These are phyloP conservation scores for Pterostichus niger DNA, from an alignment of 2,888 invertebrate species.

Conservation along the genomic window DNA sequence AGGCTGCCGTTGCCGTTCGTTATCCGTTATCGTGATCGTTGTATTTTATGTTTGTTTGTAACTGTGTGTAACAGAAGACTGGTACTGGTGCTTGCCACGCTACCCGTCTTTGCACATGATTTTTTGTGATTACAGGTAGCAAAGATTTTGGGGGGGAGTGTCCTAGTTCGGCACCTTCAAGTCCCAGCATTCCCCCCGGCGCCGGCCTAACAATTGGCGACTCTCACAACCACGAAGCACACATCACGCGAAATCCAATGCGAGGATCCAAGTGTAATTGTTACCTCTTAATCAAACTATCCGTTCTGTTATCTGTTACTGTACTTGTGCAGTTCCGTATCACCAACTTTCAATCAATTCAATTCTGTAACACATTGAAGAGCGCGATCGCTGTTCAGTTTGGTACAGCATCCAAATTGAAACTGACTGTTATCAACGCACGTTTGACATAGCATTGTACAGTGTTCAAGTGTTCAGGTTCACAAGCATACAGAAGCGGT, in stretches of 20 bases:
- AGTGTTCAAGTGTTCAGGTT: conserved; percentile 15
- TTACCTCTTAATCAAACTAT: conserved; percentile 48
- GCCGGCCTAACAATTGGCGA: conserved; percentile 77
- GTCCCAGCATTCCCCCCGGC: conserved; percentile 82
- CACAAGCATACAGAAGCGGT: conserved; percentile 37
- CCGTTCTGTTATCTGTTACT: conserved; percentile 69
- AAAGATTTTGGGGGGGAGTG: conserved; percentile 87
- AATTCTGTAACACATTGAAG: conserved; percentile 17
- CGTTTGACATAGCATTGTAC: conserved; percentile 30
- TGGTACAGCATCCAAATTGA: conserved; percentile 10
- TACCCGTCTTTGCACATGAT: conserved; percentile 47
- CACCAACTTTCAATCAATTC: not conserved
- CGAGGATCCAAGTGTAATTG: conserved; percentile 90
- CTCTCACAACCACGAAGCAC: conserved; percentile 77
- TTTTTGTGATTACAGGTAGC: conserved; percentile 74
- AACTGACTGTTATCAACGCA: conserved; percentile 15
- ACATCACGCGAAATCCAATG: conserved; percentile 87
- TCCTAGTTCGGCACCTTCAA: conserved; percentile 86
- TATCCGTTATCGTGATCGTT: not conserved
- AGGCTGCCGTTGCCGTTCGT: conserved; percentile 1
- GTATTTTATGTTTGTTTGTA: conserved; percentile 1
- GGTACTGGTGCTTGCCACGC: not conserved
- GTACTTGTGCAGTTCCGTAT: conserved; percentile 9
- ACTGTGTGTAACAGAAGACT: not conserved
- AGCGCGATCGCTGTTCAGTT: conserved; percentile 20